These are phyloP conservation scores for Hirtodrosophila confusa DNA, from an alignment of 2,888 invertebrate genomes.

Conservation along the genomic window DNA sequence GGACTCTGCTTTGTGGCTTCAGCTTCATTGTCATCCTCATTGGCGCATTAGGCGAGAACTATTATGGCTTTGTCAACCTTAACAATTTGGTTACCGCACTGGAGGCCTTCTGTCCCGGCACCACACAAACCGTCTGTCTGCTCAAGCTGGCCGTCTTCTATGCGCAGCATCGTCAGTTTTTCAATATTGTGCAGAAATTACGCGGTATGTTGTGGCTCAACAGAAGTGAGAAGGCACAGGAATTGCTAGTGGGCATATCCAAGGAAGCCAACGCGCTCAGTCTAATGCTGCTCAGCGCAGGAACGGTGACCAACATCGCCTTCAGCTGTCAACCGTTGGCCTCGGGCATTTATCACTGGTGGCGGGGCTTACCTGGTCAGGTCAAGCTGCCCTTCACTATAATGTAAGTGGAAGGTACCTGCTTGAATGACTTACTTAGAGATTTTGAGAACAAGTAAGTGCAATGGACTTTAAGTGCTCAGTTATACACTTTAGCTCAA, in stretches of 20 bases:
- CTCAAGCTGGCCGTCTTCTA: slow-evolving; percentile 80
- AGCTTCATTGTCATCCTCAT: slow-evolving; percentile 67
- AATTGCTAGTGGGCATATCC: slow-evolving; percentile 65
- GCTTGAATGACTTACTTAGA: no score
- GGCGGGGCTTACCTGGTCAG: slow-evolving; percentile 52
- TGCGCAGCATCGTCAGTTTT: slow-evolving; percentile 64
- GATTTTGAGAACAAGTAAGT: no score
- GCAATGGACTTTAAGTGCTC: no score
- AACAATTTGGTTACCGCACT: slow-evolving; percentile 73
- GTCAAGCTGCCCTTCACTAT: slow-evolving; percentile 77
- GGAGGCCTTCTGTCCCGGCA: slow-evolving; percentile 82
- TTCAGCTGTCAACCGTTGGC: slow-evolving; percentile 76
- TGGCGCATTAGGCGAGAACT: slow-evolving; percentile 76
- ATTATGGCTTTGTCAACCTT: slow-evolving; percentile 74
- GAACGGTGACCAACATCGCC: slow-evolving; percentile 67
- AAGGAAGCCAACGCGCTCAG: slow-evolving; percentile 58
- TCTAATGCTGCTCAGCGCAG: slow-evolving; percentile 67
- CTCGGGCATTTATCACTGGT: slow-evolving; percentile 57
- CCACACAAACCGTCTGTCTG: slow-evolving; percentile 77
- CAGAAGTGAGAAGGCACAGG: slow-evolving; percentile 39
- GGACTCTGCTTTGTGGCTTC: slow-evolving; percentile 60
- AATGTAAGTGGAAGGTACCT: slow-evolving; percentile 67
- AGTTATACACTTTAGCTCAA: no score
- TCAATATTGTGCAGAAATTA: slow-evolving; percentile 59
- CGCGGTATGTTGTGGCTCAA: slow-evolving; percentile 57